These are phyloP conservation scores for Parazoanthus swiftii DNA, from an alignment of 92 coral and sea anemone genomes.

Conservation along the genomic window DNA sequence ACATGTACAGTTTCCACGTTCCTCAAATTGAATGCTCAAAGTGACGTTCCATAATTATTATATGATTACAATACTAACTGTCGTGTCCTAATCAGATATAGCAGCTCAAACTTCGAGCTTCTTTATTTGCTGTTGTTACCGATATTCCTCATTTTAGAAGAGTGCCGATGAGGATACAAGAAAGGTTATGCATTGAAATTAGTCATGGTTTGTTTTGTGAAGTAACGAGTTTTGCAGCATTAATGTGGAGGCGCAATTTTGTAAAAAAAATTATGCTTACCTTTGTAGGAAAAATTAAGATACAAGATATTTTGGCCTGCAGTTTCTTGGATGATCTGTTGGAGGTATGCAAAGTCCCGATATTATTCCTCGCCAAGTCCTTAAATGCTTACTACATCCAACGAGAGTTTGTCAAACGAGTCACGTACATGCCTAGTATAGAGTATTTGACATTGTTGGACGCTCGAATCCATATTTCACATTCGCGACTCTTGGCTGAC, in stretches of 20 bases:
- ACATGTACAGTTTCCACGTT: no score
- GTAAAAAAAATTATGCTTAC: background rate
- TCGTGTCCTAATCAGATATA: no score
- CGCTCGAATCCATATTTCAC: no score
- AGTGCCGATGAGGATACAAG: background rate
- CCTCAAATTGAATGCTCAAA: no score
- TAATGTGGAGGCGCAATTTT: background rate
- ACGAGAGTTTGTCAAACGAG: background rate
- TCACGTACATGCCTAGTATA: background rate
- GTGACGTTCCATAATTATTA: no score
- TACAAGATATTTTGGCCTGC: conserved; percentile 98
- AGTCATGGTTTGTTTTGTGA: background rate
- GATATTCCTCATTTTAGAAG: no score
- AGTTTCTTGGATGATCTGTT: conserved; percentile 96
- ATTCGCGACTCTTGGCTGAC: no score
- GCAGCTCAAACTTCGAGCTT: no score
- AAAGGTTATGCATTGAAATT: background rate
- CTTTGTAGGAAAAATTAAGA: conserved; percentile 84
- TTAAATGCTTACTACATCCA: background rate
- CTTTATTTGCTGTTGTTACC: no score
- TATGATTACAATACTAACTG: no score
- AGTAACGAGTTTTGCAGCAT: background rate
- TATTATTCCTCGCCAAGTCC: background rate
- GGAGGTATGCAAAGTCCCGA: conserved; percentile 59
- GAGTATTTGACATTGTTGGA: no score